These are phyloP conservation scores for Anser brachyrhynchus DNA, from an alignment of 2,113 vertebrate genomes.

Conservation along the genomic window DNA sequence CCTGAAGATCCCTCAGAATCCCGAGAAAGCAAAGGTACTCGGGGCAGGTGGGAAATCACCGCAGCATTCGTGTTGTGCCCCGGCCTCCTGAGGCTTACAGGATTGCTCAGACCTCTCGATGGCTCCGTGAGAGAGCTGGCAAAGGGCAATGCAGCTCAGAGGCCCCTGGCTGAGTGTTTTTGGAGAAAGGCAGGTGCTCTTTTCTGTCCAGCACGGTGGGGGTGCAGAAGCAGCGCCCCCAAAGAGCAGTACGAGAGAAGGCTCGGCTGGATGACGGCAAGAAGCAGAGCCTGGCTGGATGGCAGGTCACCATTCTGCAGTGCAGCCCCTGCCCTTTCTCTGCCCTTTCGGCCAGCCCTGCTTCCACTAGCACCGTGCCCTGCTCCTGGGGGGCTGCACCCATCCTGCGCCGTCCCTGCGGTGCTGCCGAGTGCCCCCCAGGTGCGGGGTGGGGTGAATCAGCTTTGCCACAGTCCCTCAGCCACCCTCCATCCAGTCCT, in stretches of 20 bases:
- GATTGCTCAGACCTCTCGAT: not conserved
- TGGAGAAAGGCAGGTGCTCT: not conserved
- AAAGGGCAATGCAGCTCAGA: not conserved
- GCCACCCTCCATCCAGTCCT: not conserved
- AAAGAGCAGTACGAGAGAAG: not conserved
- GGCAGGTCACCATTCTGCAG: not conserved
- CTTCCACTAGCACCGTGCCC: rapidly evolving
- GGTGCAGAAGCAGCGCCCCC: not conserved
- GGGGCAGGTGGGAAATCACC: not conserved
- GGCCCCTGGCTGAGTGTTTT: not conserved
- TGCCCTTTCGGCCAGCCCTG: not conserved
- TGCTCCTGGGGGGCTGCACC: not conserved
- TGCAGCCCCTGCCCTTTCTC: not conserved
- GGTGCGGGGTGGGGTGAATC: not conserved
- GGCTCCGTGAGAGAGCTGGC: rapidly evolving
- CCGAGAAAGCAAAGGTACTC: not conserved
- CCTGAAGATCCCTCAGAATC: not conserved
- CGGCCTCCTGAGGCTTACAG: not conserved
- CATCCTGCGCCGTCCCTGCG: not conserved
- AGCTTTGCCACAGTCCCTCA: not conserved
- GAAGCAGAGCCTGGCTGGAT: not conserved
- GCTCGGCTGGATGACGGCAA: rapidly evolving
- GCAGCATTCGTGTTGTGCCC: rapidly evolving
- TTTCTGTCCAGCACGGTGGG: not conserved
- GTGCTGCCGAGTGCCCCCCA: not conserved